Evolutionary conservation across 2,797 vertebrate species (phyloP).

Genomic region (Sebastes alutus): DNA sequence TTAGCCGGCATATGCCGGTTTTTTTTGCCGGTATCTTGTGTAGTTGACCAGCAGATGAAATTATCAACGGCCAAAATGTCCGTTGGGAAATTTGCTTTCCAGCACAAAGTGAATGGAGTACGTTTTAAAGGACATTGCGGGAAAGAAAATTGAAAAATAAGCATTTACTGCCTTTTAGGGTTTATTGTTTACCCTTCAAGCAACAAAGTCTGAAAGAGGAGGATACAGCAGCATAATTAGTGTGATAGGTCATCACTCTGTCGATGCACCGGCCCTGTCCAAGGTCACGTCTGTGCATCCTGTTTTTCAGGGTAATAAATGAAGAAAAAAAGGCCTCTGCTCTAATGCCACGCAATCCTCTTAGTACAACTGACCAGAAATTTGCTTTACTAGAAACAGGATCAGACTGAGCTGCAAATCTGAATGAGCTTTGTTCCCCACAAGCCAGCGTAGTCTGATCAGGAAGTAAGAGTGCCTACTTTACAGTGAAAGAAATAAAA

Average conservation of each 20-base stretch:
- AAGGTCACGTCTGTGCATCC: slow-evolving; percentile 8
- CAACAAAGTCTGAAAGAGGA: background rate
- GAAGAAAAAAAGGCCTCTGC: background rate
- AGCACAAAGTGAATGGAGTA: background rate
- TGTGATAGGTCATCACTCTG: background rate
- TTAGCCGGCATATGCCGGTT: too few species aligned
- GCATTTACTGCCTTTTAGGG: background rate
- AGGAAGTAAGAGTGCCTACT: background rate
- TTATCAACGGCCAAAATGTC: too few species aligned
- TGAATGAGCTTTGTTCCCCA: slow-evolving; percentile 17
- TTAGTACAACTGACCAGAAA: slow-evolving; percentile 35
- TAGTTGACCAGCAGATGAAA: too few species aligned
- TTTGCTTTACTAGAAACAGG: slow-evolving; percentile 28
- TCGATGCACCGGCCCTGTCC: background rate
- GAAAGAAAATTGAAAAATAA: background rate
- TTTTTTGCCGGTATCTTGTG: too few species aligned
- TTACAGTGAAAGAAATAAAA: background rate
- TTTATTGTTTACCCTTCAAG: background rate
- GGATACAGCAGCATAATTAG: background rate
- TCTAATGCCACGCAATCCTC: slow-evolving; percentile 31
- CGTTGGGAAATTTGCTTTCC: background rate
- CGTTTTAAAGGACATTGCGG: background rate
- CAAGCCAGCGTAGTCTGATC: background rate
- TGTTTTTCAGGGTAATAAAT: background rate
- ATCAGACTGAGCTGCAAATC: slow-evolving; percentile 34